phyloP scores from a whole-genome alignment of 2,888 invertebrate genomes.

The Eupithecia pulchellata region DNA sequence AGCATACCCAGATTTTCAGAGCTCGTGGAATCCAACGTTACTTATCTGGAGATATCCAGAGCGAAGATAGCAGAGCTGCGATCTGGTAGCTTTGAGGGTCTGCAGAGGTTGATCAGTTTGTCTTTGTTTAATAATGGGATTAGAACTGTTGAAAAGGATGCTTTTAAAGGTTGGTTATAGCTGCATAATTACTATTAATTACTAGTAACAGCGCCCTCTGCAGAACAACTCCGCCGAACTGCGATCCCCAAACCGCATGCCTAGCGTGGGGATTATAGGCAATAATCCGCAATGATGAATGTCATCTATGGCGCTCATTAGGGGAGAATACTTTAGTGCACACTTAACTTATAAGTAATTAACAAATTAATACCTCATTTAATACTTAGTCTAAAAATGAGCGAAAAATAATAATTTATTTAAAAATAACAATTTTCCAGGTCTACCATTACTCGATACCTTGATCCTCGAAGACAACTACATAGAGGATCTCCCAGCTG shows the following conservation, averaged over 20 bases:
- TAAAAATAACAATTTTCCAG: background rate
- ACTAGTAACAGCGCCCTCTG: too few species aligned
- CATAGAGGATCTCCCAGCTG: background rate
- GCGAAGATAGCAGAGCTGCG: background rate
- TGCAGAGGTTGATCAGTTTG: background rate
- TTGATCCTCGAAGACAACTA: background rate
- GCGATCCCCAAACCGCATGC: too few species aligned
- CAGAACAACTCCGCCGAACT: too few species aligned
- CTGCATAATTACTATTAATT: background rate
- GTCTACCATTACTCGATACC: background rate
- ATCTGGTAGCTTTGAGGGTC: background rate
- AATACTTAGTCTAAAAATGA: too few species aligned
- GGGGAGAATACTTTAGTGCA: too few species aligned
- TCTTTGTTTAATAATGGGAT: background rate
- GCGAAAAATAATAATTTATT: too few species aligned
- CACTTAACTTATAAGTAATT: too few species aligned
- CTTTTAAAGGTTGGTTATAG: conserved; percentile 3
- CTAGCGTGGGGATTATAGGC: too few species aligned
- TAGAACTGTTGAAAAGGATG: background rate
- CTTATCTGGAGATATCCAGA: background rate
- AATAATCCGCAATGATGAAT: too few species aligned
- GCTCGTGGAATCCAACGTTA: background rate
- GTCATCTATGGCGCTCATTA: too few species aligned
- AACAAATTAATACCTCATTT: too few species aligned
- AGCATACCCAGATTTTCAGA: background rate